Percentiles rank a stretch among this genome's conserved stretches.
These are phyloP conservation scores for Drosophila leontia DNA, from an alignment of 1,140 invertebrate species.

Conservation along the genomic window DNA sequence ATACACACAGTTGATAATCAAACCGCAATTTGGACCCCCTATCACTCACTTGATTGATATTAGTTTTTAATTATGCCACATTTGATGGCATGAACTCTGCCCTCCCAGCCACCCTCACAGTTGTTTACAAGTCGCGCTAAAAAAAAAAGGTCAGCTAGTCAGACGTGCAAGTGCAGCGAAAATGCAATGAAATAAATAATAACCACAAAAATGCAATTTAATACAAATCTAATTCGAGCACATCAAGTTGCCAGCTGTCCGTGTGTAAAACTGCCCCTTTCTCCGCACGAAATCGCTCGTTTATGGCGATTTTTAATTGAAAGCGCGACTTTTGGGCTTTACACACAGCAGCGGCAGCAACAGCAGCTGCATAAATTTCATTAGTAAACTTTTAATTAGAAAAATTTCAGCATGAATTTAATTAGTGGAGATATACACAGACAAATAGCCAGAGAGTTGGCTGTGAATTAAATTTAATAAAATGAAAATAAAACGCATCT, in stretches of 20 bases:
- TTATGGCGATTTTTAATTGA: constrained; percentile 71
- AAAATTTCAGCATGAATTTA: constrained; percentile 73
- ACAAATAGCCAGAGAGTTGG: constrained; percentile 9
- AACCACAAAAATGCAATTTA: constrained; percentile 74
- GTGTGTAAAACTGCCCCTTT: constrained; percentile 25
- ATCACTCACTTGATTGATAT: constrained; percentile 27
- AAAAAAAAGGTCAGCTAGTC: neutral
- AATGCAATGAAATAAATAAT: constrained; percentile 57
- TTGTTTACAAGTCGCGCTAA: constrained; percentile 30
- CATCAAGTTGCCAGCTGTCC: constrained; percentile 44
- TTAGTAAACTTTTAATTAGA: constrained; percentile 77
- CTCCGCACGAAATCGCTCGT: constrained; percentile 18
- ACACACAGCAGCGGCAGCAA: constrained; percentile 12
- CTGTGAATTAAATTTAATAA: constrained; percentile 60
- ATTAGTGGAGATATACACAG: constrained; percentile 62
- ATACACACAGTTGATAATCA: constrained; percentile 26
- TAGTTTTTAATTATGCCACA: constrained; percentile 69
- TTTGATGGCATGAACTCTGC: constrained; percentile 54
- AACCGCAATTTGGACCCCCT: constrained; percentile 6
- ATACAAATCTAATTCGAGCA: constrained; percentile 66
- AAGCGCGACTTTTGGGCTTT: constrained; percentile 74
- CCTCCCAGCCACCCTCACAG: neutral
- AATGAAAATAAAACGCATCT: constrained; percentile 43
- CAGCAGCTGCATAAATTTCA: constrained; percentile 74
- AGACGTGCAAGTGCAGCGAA: constrained; percentile 35